These are phyloP conservation scores for Netta rufina DNA, from an alignment of 2,797 vertebrate genomes.

Conservation along the genomic window DNA sequence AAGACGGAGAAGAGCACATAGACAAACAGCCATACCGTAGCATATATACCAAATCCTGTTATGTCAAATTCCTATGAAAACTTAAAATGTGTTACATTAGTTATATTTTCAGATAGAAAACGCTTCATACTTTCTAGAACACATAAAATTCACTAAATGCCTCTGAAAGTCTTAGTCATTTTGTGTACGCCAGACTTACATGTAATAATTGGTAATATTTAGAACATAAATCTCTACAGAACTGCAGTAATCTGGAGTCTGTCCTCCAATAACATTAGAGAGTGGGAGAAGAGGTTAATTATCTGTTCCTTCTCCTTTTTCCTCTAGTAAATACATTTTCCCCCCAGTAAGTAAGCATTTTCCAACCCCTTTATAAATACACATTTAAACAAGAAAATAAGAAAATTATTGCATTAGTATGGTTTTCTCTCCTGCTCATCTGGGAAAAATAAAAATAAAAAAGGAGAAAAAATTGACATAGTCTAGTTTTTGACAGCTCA, in stretches of 20 bases:
- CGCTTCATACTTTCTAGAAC: neutral
- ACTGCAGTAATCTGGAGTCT: neutral
- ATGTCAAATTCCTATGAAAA: neutral
- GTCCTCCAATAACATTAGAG: neutral
- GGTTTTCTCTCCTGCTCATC: neutral
- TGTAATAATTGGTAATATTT: neutral
- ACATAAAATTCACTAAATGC: neutral
- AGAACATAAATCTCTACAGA: neutral
- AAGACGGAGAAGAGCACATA: fast-evolving
- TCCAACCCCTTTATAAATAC: neutral
- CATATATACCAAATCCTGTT: neutral
- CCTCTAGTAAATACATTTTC: neutral
- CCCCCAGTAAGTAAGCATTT: neutral
- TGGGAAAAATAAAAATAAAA: too few species aligned
- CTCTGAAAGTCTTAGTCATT: neutral
- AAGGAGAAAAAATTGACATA: neutral
- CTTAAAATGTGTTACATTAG: neutral
- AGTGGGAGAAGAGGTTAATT: neutral
- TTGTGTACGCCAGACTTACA: neutral
- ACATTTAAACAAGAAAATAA: neutral
- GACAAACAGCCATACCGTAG: neutral
- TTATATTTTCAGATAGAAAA: neutral
- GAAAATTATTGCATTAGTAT: neutral
- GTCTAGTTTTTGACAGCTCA: neutral
- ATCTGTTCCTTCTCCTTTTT: neutral